Base-by-base conservation (phyloP, 2,113 vertebrate genomes). In the Campylomormyrus numenius region DNA sequence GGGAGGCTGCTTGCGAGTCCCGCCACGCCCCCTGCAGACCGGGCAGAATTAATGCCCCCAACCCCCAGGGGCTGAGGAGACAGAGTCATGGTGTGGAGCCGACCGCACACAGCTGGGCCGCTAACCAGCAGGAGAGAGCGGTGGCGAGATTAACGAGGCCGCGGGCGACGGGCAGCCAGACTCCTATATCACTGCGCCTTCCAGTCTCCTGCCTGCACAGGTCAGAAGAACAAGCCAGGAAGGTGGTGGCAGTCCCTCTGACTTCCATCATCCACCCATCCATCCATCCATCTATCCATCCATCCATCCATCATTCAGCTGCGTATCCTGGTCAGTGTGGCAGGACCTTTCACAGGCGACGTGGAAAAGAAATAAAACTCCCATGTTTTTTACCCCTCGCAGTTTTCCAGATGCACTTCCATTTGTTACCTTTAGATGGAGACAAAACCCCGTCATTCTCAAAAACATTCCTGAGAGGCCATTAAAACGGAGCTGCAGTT, bases 21-120 rank as follows among this genome's bases (percentile, higher is more conserved):
- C 1, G 2, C 50, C 46, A 50, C 2, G 50, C 10, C 85, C 27
- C 85, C 50, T 31, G 1, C 17, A 19, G 27, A 58, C 85, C 86
- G 88, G 90, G 86, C 89, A 91, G 91, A 92, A 92, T 90, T 91
- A 90, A 92, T 49, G 86, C 48, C 86, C 50, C 80, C 85, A 88
- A 88, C 87, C 56, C 77, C 49, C 89, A 56, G 53, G 84, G 58
- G 46, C 80, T 13, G 87, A 90, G 94, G 93, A 90, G 89, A 95
- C 94, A 95, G 93, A 94, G 95, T 94, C 93, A 85, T 92, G 94
- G 94, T 92, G 93, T 91, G 93, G 94, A 95, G 94, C 94, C 95
- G 94, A 95, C 96, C 94, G 96, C 95, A 95, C 95, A 95, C 95
- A 95, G 95, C 95, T 95, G 96, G 85, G 88, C 91, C 90, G 88